Evolutionary conservation across 2,113 vertebrate genomes (phyloP), one percentile per base, ranked within the genome.

Genomic region (Synodontis membranacea): DNA sequence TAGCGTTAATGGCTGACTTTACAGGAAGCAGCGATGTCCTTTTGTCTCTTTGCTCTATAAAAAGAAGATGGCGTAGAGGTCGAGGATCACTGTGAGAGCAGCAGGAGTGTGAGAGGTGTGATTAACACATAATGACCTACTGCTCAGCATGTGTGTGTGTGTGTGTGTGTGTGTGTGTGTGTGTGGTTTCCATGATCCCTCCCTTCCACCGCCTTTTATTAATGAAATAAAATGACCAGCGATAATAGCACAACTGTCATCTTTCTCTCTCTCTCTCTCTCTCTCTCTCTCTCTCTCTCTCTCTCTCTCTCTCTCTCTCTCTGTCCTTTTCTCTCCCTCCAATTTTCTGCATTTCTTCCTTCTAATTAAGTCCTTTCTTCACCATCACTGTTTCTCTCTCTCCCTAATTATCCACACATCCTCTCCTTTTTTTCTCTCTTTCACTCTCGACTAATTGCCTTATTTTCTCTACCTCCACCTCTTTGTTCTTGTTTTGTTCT

Each of bases 111-210:
- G 60, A 82, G 72, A 56, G 62, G 39, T 83, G 58, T 88, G 89
- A 85, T 91, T 82, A 90, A 86, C 86, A 88, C 82, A 88, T 88
- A 88, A 89, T 86, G 84, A 85, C 48, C 62, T 56, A 42, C 48
- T 56, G 48, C 83, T 68, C 58, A 80, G 75, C 42, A 4, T 64
- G 50, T 83, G 81, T 79, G 72, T 84, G 82, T 84, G 76, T 25
- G 76, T 80, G 76, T 80, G 76, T 72, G 79, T 39, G 75, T 14
- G 60, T 80, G 76, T 84, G 58, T 34, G 60, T 66, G n/a, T 62
- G 76, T 70, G 60, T 62, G 76, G 34, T n/a, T n/a, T 15, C 48
- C 21, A 79, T 60, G 39, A 74, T 89, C 83, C 60, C 82, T 84
- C 81, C 86, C 75, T 84, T 88, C 42, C 10, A 82, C 44, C 15